Evolutionary conservation across 2,888 invertebrate genomes (phyloP).

Genomic region (Rapana venosa): DNA sequence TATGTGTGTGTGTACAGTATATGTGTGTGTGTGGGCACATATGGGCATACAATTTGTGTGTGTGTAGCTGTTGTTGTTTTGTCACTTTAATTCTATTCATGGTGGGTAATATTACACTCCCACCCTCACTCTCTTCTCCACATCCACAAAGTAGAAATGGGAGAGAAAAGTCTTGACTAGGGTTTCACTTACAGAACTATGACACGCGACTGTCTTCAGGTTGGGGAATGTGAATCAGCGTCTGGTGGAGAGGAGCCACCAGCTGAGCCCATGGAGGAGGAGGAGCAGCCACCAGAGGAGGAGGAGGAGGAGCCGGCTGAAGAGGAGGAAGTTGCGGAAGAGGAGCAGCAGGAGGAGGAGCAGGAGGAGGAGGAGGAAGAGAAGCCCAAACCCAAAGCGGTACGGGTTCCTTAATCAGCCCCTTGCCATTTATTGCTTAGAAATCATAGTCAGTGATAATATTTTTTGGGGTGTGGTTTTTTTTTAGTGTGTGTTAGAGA

Average conservation of each 20-base stretch:
- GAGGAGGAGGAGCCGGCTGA: constrained; percentile 53
- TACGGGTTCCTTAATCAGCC: background rate
- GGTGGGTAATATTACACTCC: too few relatives aligned
- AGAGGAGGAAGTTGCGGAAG: constrained; percentile 41
- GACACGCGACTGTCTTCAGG: background rate
- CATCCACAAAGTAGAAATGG: too few relatives aligned
- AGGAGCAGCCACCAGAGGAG: constrained; percentile 41
- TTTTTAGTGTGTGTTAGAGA: too few relatives aligned
- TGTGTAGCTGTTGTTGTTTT: background rate
- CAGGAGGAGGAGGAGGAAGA: constrained; percentile 53
- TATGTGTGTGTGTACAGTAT: background rate
- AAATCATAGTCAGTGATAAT: background rate
- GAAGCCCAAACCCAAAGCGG: constrained; percentile 35
- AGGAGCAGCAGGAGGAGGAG: constrained; percentile 42
- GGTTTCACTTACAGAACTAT: too few relatives aligned
- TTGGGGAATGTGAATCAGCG: constrained; percentile 25
- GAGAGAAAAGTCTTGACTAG: too few relatives aligned
- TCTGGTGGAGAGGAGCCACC: constrained; percentile 45
- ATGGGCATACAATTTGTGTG: background rate
- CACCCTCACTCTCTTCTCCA: too few relatives aligned
- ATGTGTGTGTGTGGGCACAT: background rate
- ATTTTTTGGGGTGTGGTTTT: too few relatives aligned
- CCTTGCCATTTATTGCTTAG: background rate
- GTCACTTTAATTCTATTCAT: background rate
- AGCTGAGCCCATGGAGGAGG: constrained; percentile 7